These are phyloP conservation scores for Morus bassanus DNA, from an alignment of 2,797 vertebrate species.

Conservation along the genomic window DNA sequence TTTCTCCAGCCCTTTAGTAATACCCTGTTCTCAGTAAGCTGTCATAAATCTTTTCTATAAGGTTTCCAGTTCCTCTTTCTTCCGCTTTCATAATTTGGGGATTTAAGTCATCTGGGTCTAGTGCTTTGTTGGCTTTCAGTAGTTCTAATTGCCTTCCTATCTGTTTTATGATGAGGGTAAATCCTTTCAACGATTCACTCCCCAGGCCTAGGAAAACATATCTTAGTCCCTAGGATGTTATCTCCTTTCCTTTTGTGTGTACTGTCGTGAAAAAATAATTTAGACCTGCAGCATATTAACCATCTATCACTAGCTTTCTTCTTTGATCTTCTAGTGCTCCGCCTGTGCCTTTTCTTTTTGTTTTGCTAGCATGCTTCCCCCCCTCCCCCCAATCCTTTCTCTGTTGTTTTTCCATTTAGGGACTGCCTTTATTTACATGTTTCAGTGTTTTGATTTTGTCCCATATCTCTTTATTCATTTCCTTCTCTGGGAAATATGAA, in stretches of 20 bases:
- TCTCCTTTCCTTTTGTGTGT: slow-evolving; percentile 43
- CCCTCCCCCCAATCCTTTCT: background rate
- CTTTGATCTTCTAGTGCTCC: slow-evolving; percentile 17
- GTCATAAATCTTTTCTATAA: slow-evolving; percentile 32
- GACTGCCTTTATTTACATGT: background rate
- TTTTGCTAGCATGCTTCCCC: background rate
- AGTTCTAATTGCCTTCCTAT: slow-evolving; percentile 56
- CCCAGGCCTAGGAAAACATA: slow-evolving; percentile 44
- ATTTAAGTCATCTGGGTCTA: slow-evolving; percentile 2
- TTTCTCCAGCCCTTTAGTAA: background rate
- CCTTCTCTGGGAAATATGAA: background rate
- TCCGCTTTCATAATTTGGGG: background rate
- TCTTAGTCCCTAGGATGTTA: slow-evolving; percentile 42
- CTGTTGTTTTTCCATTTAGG: background rate
- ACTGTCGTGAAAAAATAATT: slow-evolving; percentile 53
- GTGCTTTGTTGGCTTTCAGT: slow-evolving; percentile 38
- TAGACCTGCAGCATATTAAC: slow-evolving; percentile 23
- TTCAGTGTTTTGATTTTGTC: background rate
- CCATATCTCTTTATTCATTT: background rate
- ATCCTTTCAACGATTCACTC: slow-evolving; percentile 29
- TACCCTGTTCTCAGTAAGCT: background rate
- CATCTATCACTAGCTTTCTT: slow-evolving; percentile 46
- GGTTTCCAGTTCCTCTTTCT: slow-evolving; percentile 20
- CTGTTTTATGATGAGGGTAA: slow-evolving; percentile 27
- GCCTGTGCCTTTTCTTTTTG: background rate